These are phyloP conservation scores for Danio kyathit DNA, from an alignment of 2,797 vertebrate genomes.

Conservation along the genomic window DNA sequence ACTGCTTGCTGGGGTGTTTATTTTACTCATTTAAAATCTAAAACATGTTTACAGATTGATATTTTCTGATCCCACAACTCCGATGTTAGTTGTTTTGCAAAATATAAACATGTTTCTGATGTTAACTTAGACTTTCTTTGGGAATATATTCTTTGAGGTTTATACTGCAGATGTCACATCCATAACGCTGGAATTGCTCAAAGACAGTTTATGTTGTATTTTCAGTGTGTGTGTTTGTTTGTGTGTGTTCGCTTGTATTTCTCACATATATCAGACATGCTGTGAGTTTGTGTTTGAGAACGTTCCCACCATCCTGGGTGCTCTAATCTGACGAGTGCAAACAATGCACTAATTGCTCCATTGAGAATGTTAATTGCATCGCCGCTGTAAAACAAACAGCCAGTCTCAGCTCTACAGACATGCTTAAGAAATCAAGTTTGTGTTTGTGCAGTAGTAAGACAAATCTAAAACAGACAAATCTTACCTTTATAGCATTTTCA, in stretches of 20 bases:
- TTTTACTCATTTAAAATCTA: too few species aligned
- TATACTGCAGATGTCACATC: too few species aligned
- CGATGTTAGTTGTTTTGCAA: too few species aligned
- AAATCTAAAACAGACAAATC: too few species aligned
- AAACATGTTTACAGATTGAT: too few species aligned
- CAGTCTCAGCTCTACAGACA: conserved; percentile 67
- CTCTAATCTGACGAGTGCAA: conserved; percentile 66
- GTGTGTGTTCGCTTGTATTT: not conserved
- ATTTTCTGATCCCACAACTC: too few species aligned
- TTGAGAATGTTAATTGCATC: conserved; percentile 75
- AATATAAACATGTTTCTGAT: too few species aligned
- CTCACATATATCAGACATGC: not conserved
- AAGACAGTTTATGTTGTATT: not conserved
- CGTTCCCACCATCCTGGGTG: conserved; percentile 71
- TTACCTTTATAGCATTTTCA: not conserved
- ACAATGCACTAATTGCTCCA: conserved; percentile 63
- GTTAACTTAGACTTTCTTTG: too few species aligned
- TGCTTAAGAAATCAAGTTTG: conserved; percentile 71
- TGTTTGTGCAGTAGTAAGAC: conserved; percentile 52
- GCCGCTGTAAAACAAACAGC: conserved; percentile 69
- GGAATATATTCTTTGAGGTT: too few species aligned
- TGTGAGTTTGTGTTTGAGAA: conserved; percentile 27
- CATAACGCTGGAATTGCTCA: too few species aligned
- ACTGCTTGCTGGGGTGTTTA: too few species aligned
- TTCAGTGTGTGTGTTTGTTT: not conserved